Percentiles rank a stretch among this genome's conserved stretches.
Conservation (phyloP, 2,113 vertebrate species). For the Mohoua ochrocephala region DNA sequence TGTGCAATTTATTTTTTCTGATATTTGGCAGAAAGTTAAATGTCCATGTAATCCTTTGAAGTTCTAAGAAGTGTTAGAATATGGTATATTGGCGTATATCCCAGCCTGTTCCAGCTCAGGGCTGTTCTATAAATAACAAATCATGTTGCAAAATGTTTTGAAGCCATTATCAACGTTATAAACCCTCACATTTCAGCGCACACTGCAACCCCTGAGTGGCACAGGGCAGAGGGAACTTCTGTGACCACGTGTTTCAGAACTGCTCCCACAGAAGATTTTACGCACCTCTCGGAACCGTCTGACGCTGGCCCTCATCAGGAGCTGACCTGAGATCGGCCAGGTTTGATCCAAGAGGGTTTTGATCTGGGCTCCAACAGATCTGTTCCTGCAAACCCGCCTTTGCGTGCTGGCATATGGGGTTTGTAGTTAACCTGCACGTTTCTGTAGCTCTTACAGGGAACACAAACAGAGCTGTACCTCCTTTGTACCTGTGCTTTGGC, state of each 20-base stretch:
- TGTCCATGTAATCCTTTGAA: conserved; percentile 6
- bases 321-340: not conserved
- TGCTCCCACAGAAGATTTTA: not conserved
- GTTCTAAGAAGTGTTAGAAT: not conserved
- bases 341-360: not conserved
- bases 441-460: not conserved
- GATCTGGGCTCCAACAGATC: not conserved
- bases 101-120: not conserved
- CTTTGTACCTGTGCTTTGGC: not conserved
- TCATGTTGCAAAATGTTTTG: not conserved
- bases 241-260: not conserved
- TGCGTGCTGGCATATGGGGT: not conserved
- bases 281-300: not conserved
- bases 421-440: not conserved
- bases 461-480: not conserved
- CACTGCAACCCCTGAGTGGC: not conserved
- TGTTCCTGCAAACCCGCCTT: not conserved
- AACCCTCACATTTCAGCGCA: not conserved
- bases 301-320: not conserved
- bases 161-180: not conserved
- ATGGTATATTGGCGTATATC: not conserved
- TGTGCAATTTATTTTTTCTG: conserved; percentile 10
- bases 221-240: not conserved
- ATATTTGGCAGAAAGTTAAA: conserved; percentile 19
- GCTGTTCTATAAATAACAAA: conserved; percentile 3